Evolutionary conservation across 2,797 vertebrate genomes (phyloP), one percentile per base, ranked within the genome.

Genomic region (Novumbra hubbsi): DNA sequence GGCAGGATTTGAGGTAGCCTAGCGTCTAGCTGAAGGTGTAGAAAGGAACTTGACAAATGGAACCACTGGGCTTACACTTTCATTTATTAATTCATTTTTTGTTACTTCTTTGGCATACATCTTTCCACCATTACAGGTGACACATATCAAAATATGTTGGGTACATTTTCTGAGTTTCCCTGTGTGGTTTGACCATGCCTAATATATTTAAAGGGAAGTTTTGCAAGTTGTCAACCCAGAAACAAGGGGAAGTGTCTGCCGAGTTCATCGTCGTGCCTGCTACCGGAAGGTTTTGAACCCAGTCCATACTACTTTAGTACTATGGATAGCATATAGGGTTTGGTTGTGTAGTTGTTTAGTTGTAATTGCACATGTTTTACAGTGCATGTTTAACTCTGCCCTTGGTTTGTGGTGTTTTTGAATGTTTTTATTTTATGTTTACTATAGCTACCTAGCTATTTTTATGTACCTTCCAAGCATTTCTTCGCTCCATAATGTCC

Each of bases 21-120:
- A 14, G 21, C 55, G 3, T 24, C 55, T 27, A 60, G 24, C 21
- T 41, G 70, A 75, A 24, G 63, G 68, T 75, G 67, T 57, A 66
- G 73, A 55, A 55, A 3, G 55, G 21, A 24, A 27, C 12, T 45
- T 11, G 55, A 57, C 9, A 2, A 24, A 57, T 57, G 55, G 55
- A 21, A 60, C 55, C 11, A 60, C 55, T 60, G 55, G 21, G 55
- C 21, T 60, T 3, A 24, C 12, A 27, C 55, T 60, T 57, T 57
- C 9, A 24, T 57, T 57, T 4, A 11, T 2, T 24, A 45, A 9
- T 57, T 9, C n/a, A 21, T 57, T 57, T 60, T 24, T 24, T 24
- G 21, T 60, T 57, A 21, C 55, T 60, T 60, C 55, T 21, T 24
- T 11, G 55, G 55, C 0, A 21, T 60, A 45, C 7, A 24, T 60